A percentile compares a stretch with the other conserved stretches of the same genome.
Evolutionary conservation across 2,797 vertebrate genomes (phyloP).

Genomic region (Acanthopagrus latus): DNA sequence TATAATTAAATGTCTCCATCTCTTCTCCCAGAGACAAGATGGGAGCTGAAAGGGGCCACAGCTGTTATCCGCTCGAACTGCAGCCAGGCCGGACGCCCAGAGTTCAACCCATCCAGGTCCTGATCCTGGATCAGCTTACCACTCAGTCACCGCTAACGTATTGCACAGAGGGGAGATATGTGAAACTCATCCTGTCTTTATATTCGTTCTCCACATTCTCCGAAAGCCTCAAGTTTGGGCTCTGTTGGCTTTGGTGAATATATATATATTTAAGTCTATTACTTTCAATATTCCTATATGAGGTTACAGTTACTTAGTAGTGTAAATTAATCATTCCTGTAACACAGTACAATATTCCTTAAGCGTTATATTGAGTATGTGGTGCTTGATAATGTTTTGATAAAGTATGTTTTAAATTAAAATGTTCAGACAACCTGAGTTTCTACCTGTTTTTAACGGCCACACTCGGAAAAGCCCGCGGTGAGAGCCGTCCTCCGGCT

Average conservation of each 20-base stretch:
- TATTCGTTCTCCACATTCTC: conserved; percentile 16
- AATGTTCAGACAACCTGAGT: background rate
- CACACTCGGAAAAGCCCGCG: too few relatives aligned
- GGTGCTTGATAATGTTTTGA: background rate
- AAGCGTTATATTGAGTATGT: background rate
- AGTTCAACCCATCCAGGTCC: conserved; percentile 34
- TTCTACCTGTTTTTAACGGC: background rate
- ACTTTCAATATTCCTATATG: background rate
- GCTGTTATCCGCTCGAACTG: conserved; percentile 31
- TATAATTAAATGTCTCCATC: conserved; percentile 76
- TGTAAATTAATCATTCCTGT: background rate
- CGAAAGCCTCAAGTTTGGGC: background rate
- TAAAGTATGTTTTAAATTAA: background rate
- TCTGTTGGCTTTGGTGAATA: background rate
- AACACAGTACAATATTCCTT: background rate
- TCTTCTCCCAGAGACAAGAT: conserved; percentile 60
- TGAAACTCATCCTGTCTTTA: conserved; percentile 17
- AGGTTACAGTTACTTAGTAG: background rate
- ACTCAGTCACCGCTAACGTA: conserved; percentile 13
- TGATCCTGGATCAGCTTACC: conserved; percentile 45
- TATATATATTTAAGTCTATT: conserved; percentile 1
- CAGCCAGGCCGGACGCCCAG: conserved; percentile 22
- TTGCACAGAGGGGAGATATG: background rate
- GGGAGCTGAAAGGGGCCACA: conserved; percentile 50
- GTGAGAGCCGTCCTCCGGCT: background rate